Evolutionary conservation across 2,888 invertebrate genomes (phyloP).

Genomic region (Cryptocephalus moraei): DNA sequence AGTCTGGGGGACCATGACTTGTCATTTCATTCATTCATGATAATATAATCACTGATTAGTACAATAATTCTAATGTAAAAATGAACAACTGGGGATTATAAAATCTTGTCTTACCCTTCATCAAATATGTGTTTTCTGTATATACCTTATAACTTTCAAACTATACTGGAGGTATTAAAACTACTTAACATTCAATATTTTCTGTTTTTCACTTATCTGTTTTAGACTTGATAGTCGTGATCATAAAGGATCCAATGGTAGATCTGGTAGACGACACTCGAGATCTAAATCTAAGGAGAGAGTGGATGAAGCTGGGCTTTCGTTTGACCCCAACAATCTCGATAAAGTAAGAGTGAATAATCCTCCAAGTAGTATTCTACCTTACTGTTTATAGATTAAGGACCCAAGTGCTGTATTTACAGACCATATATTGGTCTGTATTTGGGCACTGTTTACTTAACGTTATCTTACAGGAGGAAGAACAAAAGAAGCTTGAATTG

Average conservation of each 20-base stretch:
- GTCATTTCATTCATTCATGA: too few species aligned
- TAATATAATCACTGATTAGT: too few species aligned
- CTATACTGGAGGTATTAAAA: background rate
- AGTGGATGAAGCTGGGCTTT: constrained; percentile 45
- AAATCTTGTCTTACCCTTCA: background rate
- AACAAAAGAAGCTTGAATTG: constrained; percentile 77
- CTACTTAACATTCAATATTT: background rate
- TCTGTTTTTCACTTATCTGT: constrained; percentile 19
- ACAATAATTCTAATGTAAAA: background rate
- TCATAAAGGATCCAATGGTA: constrained; percentile 47
- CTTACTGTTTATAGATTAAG: too few species aligned
- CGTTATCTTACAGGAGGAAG: constrained; percentile 59
- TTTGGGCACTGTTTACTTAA: background rate
- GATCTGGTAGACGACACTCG: constrained; percentile 37
- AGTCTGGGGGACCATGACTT: too few species aligned
- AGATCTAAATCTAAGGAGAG: constrained; percentile 39
- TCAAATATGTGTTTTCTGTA: background rate
- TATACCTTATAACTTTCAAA: background rate
- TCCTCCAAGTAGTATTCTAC: too few species aligned
- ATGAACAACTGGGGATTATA: background rate
- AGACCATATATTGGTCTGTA: background rate
- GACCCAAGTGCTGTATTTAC: background rate
- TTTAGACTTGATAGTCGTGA: constrained; percentile 55
- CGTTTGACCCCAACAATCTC: constrained; percentile 63
- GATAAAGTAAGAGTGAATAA: constrained; percentile 49